Evolutionary conservation across 2,797 vertebrate species (phyloP).

Genomic region (Myiotriccus ornatus): DNA sequence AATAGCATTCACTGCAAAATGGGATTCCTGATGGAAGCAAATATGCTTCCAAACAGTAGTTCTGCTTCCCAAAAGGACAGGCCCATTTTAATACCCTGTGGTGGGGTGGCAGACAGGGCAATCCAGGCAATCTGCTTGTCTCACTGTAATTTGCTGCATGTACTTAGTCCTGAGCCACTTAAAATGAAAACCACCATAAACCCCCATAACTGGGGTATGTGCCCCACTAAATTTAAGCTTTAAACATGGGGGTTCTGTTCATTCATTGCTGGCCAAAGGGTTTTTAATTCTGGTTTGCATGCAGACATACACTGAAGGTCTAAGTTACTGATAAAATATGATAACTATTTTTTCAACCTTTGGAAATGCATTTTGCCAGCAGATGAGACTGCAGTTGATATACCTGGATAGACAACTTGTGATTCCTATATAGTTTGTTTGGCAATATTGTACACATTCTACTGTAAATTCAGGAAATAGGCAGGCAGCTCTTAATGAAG

Average conservation of each 20-base stretch:
- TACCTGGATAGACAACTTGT: background rate
- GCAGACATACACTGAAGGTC: background rate
- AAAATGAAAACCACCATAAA: background rate
- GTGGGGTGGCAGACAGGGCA: background rate
- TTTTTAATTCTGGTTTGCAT: background rate
- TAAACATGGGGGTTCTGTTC: background rate
- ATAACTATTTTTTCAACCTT: background rate
- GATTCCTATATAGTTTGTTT: background rate
- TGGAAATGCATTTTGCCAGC: background rate
- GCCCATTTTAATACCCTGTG: background rate
- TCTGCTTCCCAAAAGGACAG: background rate
- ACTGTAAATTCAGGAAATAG: background rate
- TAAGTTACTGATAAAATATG: background rate
- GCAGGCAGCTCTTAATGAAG: background rate
- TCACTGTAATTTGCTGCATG: background rate
- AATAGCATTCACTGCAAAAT: background rate
- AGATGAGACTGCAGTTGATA: background rate
- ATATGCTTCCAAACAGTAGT: background rate
- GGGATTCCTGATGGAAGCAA: background rate
- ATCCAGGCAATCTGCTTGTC: background rate
- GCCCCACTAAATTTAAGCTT: background rate
- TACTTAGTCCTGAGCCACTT: background rate
- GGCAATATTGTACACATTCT: background rate
- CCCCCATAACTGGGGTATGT: fast-evolving
- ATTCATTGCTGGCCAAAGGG: background rate